These are phyloP conservation scores for Apis cerana DNA, from an alignment of 1,140 invertebrate genomes.

Conservation along the genomic window DNA sequence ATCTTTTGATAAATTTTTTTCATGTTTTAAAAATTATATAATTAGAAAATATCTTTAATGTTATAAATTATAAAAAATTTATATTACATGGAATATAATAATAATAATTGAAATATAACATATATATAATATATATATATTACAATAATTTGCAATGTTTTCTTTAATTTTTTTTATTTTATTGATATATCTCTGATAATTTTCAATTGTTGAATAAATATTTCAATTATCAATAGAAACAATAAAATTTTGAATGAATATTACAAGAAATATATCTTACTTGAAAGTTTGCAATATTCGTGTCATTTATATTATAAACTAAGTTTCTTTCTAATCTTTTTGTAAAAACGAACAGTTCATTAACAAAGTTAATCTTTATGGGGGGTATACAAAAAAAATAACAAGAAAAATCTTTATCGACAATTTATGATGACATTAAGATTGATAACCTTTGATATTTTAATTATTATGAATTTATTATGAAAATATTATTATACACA, in stretches of 20 bases:
- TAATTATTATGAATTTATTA: background rate
- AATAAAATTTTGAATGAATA: background rate
- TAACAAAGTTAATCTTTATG: slow-evolving; percentile 31
- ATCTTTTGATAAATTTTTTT: no score
- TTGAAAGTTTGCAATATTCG: slow-evolving; percentile 52
- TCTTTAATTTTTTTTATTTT: no score
- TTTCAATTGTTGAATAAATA: no score
- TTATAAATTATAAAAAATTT: no score
- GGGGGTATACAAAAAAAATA: background rate
- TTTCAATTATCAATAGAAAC: background rate
- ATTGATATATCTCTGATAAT: no score
- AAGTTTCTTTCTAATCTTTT: slow-evolving; percentile 1
- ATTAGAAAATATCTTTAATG: no score
- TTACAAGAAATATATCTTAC: slow-evolving; percentile 58
- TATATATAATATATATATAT: no score
- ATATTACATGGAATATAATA: no score
- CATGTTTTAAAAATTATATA: no score
- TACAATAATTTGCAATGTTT: no score
- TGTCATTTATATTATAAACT: slow-evolving; percentile 47
- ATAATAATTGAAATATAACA: no score
- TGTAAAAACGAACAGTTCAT: slow-evolving; percentile 40
- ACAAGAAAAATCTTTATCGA: slow-evolving; percentile 29
- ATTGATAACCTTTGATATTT: slow-evolving; percentile 71
- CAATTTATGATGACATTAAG: slow-evolving; percentile 46
- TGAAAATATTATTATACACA: background rate